Evolutionary conservation across 2,113 vertebrate genomes (phyloP).

Genomic region (Turnix velox): DNA sequence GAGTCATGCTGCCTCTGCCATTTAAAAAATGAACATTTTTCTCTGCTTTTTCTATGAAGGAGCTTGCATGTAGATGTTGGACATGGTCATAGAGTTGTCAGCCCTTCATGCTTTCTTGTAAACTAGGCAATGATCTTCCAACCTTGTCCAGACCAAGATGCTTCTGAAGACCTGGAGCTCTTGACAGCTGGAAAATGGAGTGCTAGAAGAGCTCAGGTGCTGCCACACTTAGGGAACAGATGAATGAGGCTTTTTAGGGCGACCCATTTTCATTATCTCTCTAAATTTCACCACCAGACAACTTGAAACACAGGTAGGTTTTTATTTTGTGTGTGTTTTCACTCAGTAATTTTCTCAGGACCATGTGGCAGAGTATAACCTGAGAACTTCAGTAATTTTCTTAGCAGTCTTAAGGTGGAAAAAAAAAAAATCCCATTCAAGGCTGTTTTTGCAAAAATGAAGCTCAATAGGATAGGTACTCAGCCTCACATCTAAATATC

Average conservation of each 20-base stretch:
- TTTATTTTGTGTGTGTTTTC: not conserved
- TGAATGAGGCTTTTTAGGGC: not conserved
- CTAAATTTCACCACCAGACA: not conserved
- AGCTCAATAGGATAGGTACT: not conserved
- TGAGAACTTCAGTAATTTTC: not conserved
- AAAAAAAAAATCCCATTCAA: not conserved
- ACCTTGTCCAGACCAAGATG: not conserved
- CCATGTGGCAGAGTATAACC: not conserved
- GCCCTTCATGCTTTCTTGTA: not conserved
- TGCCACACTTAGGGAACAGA: not conserved
- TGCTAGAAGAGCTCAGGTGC: not conserved
- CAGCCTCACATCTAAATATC: not conserved
- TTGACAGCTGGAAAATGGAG: not conserved
- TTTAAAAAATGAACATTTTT: not conserved
- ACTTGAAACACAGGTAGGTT: not conserved
- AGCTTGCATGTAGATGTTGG: accelerated
- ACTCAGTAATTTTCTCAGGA: not conserved
- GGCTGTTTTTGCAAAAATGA: not conserved
- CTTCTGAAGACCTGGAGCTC: not conserved
- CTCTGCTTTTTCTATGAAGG: not conserved
- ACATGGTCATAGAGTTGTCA: not conserved
- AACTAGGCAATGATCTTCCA: not conserved
- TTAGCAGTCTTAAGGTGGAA: not conserved
- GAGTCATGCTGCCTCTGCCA: not conserved
- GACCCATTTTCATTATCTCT: not conserved